A percentile compares a stretch with the other conserved stretches of the same genome.
phyloP scores from a whole-genome alignment of 2,113 vertebrate genomes.

The Campylomormyrus numenius region DNA sequence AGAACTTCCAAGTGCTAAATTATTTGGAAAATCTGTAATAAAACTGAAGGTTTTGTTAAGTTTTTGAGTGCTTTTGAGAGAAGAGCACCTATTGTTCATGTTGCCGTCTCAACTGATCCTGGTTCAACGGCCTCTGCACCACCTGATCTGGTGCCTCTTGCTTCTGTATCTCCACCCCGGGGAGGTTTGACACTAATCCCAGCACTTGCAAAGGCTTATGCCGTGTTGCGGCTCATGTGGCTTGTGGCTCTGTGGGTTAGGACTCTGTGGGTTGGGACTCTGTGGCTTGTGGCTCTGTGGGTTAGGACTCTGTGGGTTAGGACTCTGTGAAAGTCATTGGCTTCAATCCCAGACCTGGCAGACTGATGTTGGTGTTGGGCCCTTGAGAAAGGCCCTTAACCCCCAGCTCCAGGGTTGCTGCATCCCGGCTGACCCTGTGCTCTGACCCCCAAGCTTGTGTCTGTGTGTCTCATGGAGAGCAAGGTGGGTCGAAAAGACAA shows the following conservation, averaged over 20 bases:
- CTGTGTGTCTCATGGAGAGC: neutral
- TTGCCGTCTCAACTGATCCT: neutral
- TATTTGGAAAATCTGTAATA: neutral
- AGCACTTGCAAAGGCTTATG: neutral
- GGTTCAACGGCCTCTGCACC: neutral
- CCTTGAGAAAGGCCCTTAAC: neutral
- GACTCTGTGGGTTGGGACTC: too few species aligned
- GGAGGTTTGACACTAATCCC: neutral
- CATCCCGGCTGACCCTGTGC: neutral
- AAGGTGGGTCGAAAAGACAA: neutral
- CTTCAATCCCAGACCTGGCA: neutral
- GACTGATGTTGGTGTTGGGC: neutral
- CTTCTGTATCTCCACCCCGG: neutral
- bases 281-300: neutral
- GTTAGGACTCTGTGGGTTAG: neutral
- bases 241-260: neutral
- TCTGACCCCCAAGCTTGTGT: neutral
- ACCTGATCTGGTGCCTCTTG: neutral
- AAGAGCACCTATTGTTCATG: neutral
- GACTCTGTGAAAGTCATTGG: neutral
- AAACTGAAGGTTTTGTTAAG: neutral
- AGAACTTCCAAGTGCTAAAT: neutral
- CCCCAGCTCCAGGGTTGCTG: neutral
- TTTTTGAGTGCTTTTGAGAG: neutral
- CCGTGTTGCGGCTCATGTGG: neutral